Conservation (phyloP, 2,888 invertebrate genomes). For the Hemicrepidius hirtus region DNA sequence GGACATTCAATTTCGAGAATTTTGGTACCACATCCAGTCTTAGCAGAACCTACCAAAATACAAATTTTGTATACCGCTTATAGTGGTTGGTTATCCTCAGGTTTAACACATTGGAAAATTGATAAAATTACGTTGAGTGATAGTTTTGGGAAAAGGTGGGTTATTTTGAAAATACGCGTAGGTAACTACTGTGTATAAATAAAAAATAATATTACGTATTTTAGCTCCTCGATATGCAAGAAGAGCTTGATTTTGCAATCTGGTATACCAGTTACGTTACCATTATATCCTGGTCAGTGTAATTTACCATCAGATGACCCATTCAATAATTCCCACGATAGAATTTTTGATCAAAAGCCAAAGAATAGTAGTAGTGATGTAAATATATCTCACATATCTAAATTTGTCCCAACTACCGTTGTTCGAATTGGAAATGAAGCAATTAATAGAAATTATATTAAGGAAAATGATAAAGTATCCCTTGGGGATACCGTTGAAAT, state of each 20-base stretch:
- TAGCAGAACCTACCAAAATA: constrained; percentile 83
- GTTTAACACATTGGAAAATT: constrained; percentile 85
- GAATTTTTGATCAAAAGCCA: constrained; percentile 33
- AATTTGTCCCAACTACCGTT: constrained; percentile 69
- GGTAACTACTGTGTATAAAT: too few relatives aligned
- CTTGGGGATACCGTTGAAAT: constrained; percentile 72
- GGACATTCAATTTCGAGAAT: constrained; percentile 86
- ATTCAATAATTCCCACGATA: constrained; percentile 3
- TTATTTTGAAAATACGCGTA: constrained; percentile 44
- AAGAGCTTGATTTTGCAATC: constrained; percentile 84
- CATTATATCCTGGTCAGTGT: constrained; percentile 87
- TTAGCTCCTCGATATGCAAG: constrained; percentile 87
- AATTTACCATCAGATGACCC: constrained; percentile 76
- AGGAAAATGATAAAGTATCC: constrained; percentile 56
- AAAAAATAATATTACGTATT: neutral
- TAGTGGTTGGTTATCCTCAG: constrained; percentile 92
- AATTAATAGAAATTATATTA: constrained; percentile 56
- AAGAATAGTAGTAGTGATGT: constrained; percentile 33
- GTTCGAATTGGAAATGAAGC: constrained; percentile 69
- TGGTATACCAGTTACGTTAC: constrained; percentile 82
- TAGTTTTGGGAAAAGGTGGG: constrained; percentile 87
- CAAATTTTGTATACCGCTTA: constrained; percentile 91
- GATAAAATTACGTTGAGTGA: constrained; percentile 89
- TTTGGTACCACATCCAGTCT: constrained; percentile 90
- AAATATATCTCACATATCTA: constrained; percentile 54